Base-by-base conservation (phyloP, 2,797 vertebrate genomes). In the Urosaurus nigricauda region DNA sequence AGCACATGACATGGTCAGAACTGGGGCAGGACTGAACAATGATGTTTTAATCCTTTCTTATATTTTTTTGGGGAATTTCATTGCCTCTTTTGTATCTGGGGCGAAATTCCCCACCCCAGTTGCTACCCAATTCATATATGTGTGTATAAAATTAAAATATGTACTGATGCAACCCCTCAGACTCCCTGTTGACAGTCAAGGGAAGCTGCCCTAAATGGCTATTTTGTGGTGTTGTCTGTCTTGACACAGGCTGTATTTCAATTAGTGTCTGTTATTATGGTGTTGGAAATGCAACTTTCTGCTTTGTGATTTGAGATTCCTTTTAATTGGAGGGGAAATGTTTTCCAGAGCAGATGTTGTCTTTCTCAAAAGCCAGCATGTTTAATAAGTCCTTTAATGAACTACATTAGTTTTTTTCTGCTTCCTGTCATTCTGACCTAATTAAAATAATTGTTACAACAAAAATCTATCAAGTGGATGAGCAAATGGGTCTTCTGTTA, bases 301-400 rank as follows among this genome's bases (percentile, higher is more conserved):
- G 43, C 70, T 91, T 79, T 68, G 87, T 91, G 56, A 84, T 14
- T 47, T 0, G 0, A 53, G 32, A 58, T 90, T 70, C 7, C n/a
- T 75, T 88, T 88, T 86, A 89, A 86, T 86, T 81, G 79, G 87
- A 73, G 79, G 40, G 13, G 43, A 91, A 47, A 43, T 83, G 3
- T n/a, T 81, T 16, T 71, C 87, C 80, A 68, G 85, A 91, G 71
- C 68, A 85, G 83, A 79, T 90, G 32, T 82, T 26, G 0, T 83
- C 81, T 65, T 13, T 3, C 14, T 78, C 37, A 89, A 87, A 70
- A 11, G 79, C 78, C 8, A 9, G 51, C 65, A 74, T 86, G 77
- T 82, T 84, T 81, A 86, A 83, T 24, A 56, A 13, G 56, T 40
- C 53, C 91, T 89, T 93, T 65, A 84, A 79, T 70, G 89, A 77